Percentiles rank a stretch among this genome's conserved stretches.
Evolutionary conservation across 2,113 vertebrate genomes (phyloP).

Genomic region (Saccopteryx leptura): DNA sequence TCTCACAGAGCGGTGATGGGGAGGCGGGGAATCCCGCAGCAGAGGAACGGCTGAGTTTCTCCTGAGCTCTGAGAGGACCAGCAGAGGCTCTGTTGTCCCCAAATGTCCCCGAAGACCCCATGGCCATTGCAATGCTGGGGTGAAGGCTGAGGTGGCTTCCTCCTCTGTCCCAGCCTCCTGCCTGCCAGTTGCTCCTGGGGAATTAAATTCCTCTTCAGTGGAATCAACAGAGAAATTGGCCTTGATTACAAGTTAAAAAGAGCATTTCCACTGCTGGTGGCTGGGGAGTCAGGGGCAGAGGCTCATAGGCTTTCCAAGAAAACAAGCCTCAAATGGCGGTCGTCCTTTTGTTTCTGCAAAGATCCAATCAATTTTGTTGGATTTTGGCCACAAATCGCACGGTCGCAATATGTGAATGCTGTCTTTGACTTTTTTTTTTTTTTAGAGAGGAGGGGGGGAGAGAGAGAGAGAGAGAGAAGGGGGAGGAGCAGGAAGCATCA

Average conservation of each 20-base stretch:
- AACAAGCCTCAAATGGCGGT: neutral
- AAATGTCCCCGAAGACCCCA: accelerated
- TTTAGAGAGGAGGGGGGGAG: no score
- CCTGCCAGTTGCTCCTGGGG: accelerated
- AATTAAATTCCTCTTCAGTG: neutral
- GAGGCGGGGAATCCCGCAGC: no score
- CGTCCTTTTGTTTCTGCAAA: neutral
- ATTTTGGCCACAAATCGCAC: neutral
- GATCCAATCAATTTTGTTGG: slow-evolving; percentile 51
- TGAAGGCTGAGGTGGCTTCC: neutral
- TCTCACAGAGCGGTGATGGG: no score
- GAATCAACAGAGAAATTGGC: neutral
- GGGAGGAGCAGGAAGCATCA: no score
- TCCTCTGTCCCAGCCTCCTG: neutral
- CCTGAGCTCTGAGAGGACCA: no score
- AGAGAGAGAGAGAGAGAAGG: no score
- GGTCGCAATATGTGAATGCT: slow-evolving; percentile 2
- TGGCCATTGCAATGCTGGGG: accelerated
- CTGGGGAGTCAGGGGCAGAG: neutral
- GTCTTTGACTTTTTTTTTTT: neutral
- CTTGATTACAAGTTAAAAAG: neutral
- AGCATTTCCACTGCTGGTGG: neutral
- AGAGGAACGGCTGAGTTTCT: neutral
- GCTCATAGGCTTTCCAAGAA: neutral
- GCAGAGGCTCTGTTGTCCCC: accelerated